phyloP scores from a whole-genome alignment of 2,797 vertebrate genomes.

The Furcifer pardalis region DNA sequence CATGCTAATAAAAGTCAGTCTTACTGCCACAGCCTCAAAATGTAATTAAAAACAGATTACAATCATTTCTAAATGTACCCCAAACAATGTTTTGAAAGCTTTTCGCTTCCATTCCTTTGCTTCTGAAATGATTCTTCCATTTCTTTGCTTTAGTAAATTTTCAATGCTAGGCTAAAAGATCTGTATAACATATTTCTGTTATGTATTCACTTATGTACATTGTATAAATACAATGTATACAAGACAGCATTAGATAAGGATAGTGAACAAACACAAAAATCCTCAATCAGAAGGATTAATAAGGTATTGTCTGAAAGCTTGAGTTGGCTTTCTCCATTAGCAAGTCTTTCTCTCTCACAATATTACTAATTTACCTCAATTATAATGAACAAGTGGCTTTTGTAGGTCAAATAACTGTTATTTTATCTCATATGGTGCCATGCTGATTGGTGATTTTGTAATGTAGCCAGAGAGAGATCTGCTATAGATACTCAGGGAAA shows the following conservation, averaged over 20 bases:
- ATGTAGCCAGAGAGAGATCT: conserved; percentile 38
- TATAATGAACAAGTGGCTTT: conserved; percentile 49
- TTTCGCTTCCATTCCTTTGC: background rate
- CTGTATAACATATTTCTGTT: background rate
- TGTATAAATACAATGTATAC: no score
- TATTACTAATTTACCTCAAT: conserved; percentile 49
- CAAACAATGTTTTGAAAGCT: background rate
- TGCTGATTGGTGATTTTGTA: conserved; percentile 64
- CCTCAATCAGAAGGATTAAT: conserved; percentile 51
- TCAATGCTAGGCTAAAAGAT: background rate
- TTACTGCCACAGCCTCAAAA: background rate
- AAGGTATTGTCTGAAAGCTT: conserved; percentile 39
- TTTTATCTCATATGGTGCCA: conserved; percentile 45
- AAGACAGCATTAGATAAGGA: conserved; percentile 33
- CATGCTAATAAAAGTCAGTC: background rate
- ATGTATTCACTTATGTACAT: background rate
- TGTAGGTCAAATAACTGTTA: conserved; percentile 52
- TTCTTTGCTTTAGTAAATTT: background rate
- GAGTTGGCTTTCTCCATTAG: conserved; percentile 29
- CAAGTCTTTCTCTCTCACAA: background rate
- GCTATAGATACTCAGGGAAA: background rate
- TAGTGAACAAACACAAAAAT: conserved; percentile 63
- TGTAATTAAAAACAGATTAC: background rate
- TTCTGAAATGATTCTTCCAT: background rate
- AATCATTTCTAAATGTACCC: background rate